Conservation (phyloP, 2,888 invertebrate species). For the Pterobdella sp. region DNA sequence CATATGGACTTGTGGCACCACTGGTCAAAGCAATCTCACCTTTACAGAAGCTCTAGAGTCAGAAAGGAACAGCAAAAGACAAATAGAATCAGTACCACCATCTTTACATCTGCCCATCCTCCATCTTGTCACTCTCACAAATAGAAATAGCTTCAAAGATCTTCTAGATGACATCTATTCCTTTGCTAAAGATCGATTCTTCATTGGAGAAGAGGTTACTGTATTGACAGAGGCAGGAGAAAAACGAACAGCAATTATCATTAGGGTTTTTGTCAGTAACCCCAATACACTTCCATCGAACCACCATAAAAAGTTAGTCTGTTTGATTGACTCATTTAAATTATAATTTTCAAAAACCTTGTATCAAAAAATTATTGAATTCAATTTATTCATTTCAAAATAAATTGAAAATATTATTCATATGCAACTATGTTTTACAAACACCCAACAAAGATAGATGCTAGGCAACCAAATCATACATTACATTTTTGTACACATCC, state of each 20-base stretch:
- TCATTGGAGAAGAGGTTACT: constrained; percentile 74
- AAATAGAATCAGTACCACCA: constrained; percentile 59
- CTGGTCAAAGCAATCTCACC: constrained; percentile 82
- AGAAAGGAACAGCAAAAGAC: constrained; percentile 73
- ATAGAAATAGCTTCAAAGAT: constrained; percentile 73
- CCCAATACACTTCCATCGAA: constrained; percentile 7
- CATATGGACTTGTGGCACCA: constrained; percentile 91
- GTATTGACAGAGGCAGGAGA: constrained; percentile 60
- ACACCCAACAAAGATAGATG: too few relatives aligned
- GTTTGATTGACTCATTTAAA: neutral
- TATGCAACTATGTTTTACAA: too few relatives aligned
- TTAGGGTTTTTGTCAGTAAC: constrained; percentile 44
- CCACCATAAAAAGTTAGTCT: constrained; percentile 2
- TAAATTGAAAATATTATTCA: too few relatives aligned
- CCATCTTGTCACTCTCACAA: constrained; percentile 70
- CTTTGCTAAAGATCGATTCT: constrained; percentile 78
- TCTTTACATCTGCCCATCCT: constrained; percentile 72
- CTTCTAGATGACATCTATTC: constrained; percentile 79
- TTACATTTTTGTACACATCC: too few relatives aligned
- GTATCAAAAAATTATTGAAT: too few relatives aligned
- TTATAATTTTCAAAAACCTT: too few relatives aligned
- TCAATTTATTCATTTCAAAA: too few relatives aligned
- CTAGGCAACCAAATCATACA: too few relatives aligned
- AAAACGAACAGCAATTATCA: constrained; percentile 57
- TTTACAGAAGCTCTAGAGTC: constrained; percentile 84